Evolutionary conservation across 2,113 vertebrate genomes (phyloP).

Genomic region (Hemiprocne comata): DNA sequence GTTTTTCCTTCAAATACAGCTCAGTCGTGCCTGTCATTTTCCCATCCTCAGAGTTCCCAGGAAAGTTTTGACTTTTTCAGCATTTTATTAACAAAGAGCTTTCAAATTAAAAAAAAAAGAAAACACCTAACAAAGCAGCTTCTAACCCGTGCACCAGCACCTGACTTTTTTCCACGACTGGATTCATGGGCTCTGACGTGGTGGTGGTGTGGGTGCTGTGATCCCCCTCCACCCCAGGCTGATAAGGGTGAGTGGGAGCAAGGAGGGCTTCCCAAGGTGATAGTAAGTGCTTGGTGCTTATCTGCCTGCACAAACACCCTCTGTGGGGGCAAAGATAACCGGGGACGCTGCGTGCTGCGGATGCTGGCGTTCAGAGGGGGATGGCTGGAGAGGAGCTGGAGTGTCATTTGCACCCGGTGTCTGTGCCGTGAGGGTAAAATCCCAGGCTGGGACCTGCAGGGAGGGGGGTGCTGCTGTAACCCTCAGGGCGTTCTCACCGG

Average conservation of each 20-base stretch:
- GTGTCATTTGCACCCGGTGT: accelerated
- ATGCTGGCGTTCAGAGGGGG: not conserved
- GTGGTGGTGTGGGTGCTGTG: no score
- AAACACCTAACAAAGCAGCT: accelerated
- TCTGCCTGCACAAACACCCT: not conserved
- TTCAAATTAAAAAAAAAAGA: not conserved
- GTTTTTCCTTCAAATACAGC: accelerated
- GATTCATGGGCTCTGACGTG: not conserved
- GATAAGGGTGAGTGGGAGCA: accelerated
- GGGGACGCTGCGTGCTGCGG: not conserved
- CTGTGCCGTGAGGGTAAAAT: not conserved
- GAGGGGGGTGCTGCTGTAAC: not conserved
- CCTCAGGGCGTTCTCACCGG: accelerated
- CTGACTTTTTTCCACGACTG: accelerated
- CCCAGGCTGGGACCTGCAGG: accelerated
- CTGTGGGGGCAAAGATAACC: accelerated
- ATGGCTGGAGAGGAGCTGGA: not conserved
- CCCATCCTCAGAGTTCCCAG: not conserved
- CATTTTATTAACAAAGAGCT: not conserved
- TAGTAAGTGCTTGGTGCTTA: not conserved
- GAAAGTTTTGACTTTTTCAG: not conserved
- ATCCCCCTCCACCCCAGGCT: not conserved
- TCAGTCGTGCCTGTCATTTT: not conserved
- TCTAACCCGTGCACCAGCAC: accelerated
- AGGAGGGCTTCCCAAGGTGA: not conserved